Conservation (phyloP, 2,797 vertebrate species). For the Valencia hispanica region DNA sequence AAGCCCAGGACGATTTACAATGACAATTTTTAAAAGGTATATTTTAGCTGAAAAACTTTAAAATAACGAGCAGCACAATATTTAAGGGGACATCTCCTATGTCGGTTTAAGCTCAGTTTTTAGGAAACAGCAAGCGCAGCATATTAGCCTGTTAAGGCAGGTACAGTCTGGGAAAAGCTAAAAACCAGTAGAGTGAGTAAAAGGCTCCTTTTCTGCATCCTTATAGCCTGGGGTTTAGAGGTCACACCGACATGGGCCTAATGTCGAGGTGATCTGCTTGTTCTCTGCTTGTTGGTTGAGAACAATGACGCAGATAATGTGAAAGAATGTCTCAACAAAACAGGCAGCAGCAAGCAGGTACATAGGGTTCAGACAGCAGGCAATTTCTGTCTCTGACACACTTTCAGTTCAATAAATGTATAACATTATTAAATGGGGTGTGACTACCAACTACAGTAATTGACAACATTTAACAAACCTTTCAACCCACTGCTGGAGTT, state of each 20-base stretch:
- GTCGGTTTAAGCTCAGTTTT: neutral
- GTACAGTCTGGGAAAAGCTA: constrained; percentile 3
- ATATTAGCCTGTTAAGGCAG: constrained; percentile 21
- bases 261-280: neutral
- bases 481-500: neutral
- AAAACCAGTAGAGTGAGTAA: constrained; percentile 36
- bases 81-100: neutral
- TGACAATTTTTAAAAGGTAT: constrained; percentile 3
- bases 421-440: neutral
- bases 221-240: neutral
- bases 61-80: constrained; percentile 1
- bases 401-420: neutral
- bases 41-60: constrained; percentile 7
- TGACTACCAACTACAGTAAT: neutral
- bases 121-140: neutral
- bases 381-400: neutral
- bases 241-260: neutral
- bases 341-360: constrained; percentile 2
- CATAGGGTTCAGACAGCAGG: neutral
- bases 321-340: constrained; percentile 22
- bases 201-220: neutral
- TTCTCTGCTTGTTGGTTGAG: constrained; percentile 6
- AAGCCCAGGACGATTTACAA: constrained; percentile 19
- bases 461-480: constrained; percentile 1
- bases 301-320: neutral